phyloP scores from a whole-genome alignment of 2,113 vertebrate species.

The Phocoena sinus region DNA sequence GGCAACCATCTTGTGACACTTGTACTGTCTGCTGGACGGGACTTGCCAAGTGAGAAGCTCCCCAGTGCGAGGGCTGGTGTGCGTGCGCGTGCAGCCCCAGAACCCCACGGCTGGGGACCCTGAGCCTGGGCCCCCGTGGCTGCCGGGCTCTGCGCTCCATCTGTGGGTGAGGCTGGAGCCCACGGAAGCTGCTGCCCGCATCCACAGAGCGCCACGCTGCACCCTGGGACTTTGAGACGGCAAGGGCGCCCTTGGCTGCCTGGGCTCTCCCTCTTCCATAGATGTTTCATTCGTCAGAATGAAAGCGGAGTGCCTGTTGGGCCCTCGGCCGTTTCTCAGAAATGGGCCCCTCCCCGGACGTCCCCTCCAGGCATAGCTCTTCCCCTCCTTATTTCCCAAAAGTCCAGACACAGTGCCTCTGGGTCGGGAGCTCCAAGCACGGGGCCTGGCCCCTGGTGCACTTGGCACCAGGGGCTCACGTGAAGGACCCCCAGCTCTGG shows the following conservation, averaged over 20 bases:
- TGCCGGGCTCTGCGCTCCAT: fast-evolving
- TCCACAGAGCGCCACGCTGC: neutral
- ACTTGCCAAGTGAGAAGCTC: neutral
- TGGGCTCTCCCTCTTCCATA: neutral
- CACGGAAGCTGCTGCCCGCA: fast-evolving
- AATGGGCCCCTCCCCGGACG: neutral
- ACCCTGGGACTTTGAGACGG: fast-evolving
- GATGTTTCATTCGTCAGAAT: neutral
- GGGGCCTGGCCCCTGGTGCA: slow-evolving; percentile 62
- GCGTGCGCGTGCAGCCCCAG: fast-evolving
- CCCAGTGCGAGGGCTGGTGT: fast-evolving
- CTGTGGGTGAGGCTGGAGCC: neutral
- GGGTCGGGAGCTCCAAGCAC: slow-evolving; percentile 55
- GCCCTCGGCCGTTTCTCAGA: neutral
- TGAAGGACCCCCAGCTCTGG: slow-evolving; percentile 28
- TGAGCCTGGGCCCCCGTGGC: neutral
- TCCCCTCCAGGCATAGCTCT: neutral
- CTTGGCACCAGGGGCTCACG: slow-evolving; percentile 40
- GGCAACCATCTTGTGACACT: neutral
- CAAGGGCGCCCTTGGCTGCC: neutral
- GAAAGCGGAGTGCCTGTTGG: neutral
- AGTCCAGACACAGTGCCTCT: slow-evolving; percentile 53
- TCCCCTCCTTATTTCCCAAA: neutral
- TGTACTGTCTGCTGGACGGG: fast-evolving
- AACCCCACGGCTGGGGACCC: neutral